These are phyloP conservation scores for Eubucco bourcierii DNA, from an alignment of 2,113 vertebrate species.

Conservation along the genomic window DNA sequence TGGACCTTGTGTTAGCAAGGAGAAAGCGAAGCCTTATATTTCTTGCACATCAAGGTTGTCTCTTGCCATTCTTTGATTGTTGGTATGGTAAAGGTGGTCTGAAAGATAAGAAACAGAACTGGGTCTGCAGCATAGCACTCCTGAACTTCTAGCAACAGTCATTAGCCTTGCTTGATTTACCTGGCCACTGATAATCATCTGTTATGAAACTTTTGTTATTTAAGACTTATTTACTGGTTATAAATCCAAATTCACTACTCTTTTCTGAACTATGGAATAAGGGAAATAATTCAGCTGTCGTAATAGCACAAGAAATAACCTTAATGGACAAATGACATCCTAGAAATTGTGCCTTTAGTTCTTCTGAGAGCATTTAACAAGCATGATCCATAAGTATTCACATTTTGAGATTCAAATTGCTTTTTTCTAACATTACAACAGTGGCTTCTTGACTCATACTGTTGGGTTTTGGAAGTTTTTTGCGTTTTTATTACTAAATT, in stretches of 20 bases:
- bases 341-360: neutral
- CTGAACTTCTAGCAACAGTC: neutral
- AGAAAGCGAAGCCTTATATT: neutral
- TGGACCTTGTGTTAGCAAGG: neutral
- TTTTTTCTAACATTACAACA: neutral
- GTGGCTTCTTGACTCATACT: neutral
- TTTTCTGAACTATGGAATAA: neutral
- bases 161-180: neutral
- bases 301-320: neutral
- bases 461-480: too few species aligned
- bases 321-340: neutral
- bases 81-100: neutral
- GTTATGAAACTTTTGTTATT: neutral
- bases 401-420: neutral
- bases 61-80: neutral
- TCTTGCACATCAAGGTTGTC: neutral
- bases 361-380: neutral
- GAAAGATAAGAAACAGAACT: neutral
- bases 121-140: neutral
- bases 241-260: neutral
- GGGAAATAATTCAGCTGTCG: neutral
- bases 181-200: neutral
- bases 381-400: neutral
- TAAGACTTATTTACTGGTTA: neutral
- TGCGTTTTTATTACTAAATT: neutral